phyloP scores from a whole-genome alignment of 2,888 invertebrate species.

The Eretmocerus hayati region DNA sequence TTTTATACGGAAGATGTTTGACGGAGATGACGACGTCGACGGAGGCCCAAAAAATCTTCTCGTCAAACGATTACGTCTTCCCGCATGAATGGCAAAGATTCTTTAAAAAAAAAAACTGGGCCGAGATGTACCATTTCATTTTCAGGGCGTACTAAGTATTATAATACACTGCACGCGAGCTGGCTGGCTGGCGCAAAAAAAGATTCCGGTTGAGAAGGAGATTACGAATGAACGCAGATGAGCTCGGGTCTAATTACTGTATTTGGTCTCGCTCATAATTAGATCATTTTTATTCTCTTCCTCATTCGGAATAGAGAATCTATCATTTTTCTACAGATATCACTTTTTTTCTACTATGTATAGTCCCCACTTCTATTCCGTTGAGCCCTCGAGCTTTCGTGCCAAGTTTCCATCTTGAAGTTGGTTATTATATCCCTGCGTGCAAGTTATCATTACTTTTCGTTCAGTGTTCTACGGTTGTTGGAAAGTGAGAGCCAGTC shows the following conservation, averaged over 20 bases:
- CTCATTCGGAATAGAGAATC: too few species aligned
- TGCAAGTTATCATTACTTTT: constrained; percentile 43
- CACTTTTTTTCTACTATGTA: constrained; percentile 2
- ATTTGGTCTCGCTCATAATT: constrained; percentile 46
- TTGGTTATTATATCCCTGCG: constrained; percentile 37
- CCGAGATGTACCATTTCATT: constrained; percentile 43
- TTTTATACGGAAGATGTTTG: constrained; percentile 7
- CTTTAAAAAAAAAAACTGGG: too few species aligned
- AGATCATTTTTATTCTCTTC: constrained; percentile 43
- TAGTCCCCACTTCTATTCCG: constrained; percentile 1
- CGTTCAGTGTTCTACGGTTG: too few species aligned
- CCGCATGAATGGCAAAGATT: too few species aligned
- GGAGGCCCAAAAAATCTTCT: constrained; percentile 25
- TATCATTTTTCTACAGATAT: not conserved
- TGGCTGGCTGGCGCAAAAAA: constrained; percentile 22
- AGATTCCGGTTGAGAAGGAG: not conserved
- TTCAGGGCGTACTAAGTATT: too few species aligned
- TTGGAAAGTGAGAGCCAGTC: constrained; percentile 23
- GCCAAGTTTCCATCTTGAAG: constrained; percentile 24
- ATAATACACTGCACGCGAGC: too few species aligned
- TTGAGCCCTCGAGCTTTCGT: constrained; percentile 21
- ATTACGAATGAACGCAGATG: constrained; percentile 24
- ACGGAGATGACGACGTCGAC: not conserved
- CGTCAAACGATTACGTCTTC: constrained; percentile 29
- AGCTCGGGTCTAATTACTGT: constrained; percentile 43